Conservation (phyloP, 2,113 vertebrate species). For the Pipra filicauda region DNA sequence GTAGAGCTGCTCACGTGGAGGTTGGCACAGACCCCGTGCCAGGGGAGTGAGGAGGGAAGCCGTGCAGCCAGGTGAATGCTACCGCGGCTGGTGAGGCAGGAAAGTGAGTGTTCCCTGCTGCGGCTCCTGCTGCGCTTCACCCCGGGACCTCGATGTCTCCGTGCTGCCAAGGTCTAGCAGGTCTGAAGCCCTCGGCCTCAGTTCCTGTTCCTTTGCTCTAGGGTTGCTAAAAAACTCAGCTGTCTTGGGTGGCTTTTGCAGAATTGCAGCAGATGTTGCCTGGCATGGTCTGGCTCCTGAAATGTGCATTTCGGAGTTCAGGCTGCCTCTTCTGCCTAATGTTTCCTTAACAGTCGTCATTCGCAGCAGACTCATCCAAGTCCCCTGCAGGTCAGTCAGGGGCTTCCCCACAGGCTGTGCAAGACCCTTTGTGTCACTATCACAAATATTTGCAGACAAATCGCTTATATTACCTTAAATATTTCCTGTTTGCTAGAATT, state of each 20-base stretch:
- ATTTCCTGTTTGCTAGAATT: background rate
- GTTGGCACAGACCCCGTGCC: background rate
- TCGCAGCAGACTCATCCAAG: background rate
- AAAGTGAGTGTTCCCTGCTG: fast-evolving
- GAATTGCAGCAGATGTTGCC: background rate
- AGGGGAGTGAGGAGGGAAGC: background rate
- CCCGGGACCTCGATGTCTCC: background rate
- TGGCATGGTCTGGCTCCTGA: background rate
- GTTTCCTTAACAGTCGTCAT: background rate
- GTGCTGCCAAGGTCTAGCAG: background rate
- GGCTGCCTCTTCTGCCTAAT: background rate
- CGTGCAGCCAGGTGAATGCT: background rate
- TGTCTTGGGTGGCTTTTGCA: background rate
- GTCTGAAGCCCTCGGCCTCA: background rate
- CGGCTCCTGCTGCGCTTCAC: background rate
- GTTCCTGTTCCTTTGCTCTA: background rate
- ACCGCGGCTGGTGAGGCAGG: background rate
- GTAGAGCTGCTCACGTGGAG: background rate
- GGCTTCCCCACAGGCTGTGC: background rate
- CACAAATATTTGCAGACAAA: background rate
- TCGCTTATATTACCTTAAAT: background rate
- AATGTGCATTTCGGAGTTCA: background rate
- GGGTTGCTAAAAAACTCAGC: background rate
- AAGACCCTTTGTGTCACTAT: background rate
- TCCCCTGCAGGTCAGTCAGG: background rate